Evolutionary conservation across 1,140 invertebrate genomes (phyloP), one percentile per base, ranked within the genome.

Genomic region (Nymphalis io): DNA sequence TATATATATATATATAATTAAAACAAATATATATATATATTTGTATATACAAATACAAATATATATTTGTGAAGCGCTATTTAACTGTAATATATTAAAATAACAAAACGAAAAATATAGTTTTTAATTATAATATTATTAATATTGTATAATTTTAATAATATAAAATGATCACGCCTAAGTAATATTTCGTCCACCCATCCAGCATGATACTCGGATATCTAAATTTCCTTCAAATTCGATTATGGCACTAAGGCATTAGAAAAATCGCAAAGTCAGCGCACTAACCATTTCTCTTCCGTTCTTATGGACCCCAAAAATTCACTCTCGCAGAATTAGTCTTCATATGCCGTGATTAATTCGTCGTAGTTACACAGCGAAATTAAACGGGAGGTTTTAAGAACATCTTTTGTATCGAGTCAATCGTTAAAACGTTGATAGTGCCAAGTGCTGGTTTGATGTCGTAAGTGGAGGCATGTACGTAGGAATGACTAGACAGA

Each of bases 271-370:
- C 79, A 51, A 69, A 76, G 79, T 84, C 82, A 84, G 59, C 65
- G 20, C 63, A 23, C 46, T 10, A 38, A 75, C 72, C 78, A 82
- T 82, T 82, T 82, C 75, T 81, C 79, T 77, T 79, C 61, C 66
- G 62, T 59, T 64, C 68, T 42, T 58, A 61, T 27, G 61, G 64
- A 68, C 80, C 80, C 82, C 75, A 64, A 80, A 55, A 79, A 78
- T 81, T 84, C 79, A 81, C 80, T 82, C 79, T 76, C 62, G 61
- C 68, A 62, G 75, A 82, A 84, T 84, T 84, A 80, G 77, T 79
- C 80, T 76, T 75, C 74, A 74, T 81, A 77, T 75, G 69, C 73
- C 74, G 53, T 73, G 55, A 71, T 77, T 78, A 81, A 83, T 84
- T 83, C 74, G 70, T 74, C 75, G 75, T 73, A 60, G 58, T 74